These are phyloP conservation scores for Melanotus villosus DNA, from an alignment of 2,888 invertebrate genomes.

Conservation along the genomic window DNA sequence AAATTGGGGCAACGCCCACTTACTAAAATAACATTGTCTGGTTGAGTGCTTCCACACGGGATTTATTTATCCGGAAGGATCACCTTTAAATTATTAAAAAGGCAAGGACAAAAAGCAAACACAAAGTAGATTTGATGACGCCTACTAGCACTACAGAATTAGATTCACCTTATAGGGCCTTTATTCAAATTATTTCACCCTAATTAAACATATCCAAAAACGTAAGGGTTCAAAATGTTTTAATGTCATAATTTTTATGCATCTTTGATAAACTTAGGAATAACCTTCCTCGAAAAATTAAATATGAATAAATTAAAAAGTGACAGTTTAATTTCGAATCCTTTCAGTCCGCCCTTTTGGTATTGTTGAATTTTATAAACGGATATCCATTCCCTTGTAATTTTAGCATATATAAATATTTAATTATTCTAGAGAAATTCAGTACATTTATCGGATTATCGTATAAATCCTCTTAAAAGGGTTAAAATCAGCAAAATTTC, in stretches of 20 bases:
- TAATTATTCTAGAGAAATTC: neutral
- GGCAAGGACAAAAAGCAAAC: neutral
- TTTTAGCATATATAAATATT: neutral
- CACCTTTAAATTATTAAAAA: constrained; percentile 14
- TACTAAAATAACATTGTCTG: neutral
- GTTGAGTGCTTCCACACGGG: neutral
- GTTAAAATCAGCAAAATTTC: neutral
- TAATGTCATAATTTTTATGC: no score
- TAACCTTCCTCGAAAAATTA: no score
- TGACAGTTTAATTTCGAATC: no score
- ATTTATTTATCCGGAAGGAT: constrained; percentile 17
- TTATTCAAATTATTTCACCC: neutral
- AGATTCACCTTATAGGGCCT: neutral
- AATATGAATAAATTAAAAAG: no score
- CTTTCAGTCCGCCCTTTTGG: no score
- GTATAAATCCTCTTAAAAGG: neutral
- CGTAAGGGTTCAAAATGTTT: neutral
- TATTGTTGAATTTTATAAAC: no score
- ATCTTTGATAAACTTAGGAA: no score
- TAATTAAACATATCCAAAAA: constrained; percentile 1
- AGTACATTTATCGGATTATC: constrained; percentile 2
- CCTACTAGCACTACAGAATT: neutral
- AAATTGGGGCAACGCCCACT: constrained; percentile 8
- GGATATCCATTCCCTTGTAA: no score
- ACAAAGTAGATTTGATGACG: neutral